Evolutionary conservation across 64 coral and sea anemone species (phyloP).

Genomic region (Astreopora myriophthalma): DNA sequence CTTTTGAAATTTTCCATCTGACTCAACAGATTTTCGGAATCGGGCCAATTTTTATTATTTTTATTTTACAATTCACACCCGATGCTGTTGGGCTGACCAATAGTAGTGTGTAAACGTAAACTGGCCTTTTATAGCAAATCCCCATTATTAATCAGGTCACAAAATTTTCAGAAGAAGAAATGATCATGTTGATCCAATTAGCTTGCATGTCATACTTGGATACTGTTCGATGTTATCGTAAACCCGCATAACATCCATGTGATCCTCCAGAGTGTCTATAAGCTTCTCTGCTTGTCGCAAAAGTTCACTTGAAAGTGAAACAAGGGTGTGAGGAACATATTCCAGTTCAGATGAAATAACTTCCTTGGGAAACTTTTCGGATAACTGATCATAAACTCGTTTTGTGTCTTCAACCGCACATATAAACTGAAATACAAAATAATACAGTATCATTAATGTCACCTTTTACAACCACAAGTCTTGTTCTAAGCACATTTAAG

Average conservation of each 20-base stretch:
- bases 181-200: conserved; percentile 36
- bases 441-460: neutral
- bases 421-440: conserved; percentile 73
- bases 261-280: conserved; percentile 81
- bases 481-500: too few relatives aligned
- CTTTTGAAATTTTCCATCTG: too few relatives aligned
- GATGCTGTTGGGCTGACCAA: too few relatives aligned
- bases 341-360: conserved; percentile 79
- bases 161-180: too few relatives aligned
- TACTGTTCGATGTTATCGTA: conserved; percentile 93
- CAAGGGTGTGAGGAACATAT: conserved; percentile 83
- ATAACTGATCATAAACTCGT: conserved; percentile 76
- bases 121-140: too few relatives aligned
- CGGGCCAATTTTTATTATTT: too few relatives aligned
- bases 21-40: too few relatives aligned
- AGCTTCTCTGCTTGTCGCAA: conserved; percentile 83
- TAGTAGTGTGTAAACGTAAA: too few relatives aligned
- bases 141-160: too few relatives aligned
- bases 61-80: too few relatives aligned
- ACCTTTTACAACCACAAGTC: neutral
- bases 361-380: conserved; percentile 42
- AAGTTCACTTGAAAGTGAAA: conserved; percentile 63
- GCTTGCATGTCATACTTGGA: conserved; percentile 92
- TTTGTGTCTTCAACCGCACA: conserved; percentile 84
- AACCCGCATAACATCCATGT: conserved; percentile 84